Evolutionary conservation across 2,888 invertebrate genomes (phyloP), one percentile per base, ranked within the genome.

Genomic region (Caenorhabditis auriculariae): DNA sequence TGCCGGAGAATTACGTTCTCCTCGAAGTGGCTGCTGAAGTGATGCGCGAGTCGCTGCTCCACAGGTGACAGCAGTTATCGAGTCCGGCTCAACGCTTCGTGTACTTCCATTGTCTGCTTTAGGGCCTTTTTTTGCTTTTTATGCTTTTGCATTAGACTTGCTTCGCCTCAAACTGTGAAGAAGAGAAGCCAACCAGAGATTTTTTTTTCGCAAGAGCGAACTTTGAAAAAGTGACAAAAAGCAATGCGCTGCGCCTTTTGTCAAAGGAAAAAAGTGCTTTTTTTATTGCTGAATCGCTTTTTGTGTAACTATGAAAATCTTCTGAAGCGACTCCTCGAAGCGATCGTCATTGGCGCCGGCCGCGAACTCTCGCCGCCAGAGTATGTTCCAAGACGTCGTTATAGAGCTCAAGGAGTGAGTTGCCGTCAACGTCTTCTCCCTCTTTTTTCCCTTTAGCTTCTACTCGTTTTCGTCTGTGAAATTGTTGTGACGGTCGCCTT

Each of bases 1-100:
- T 70, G 41, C 68, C 70, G 38, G 70, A 68, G 28, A 70, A 70
- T 48, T 70, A 64, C 43, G 67, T 68, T 9, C 54, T 70, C 12
- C 60, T 70, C 9, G 67, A 70, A 43, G 63, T 68, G 9, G 68
- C 70, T 15, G 59, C 70, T 12, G 70, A 70, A 43, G 65, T 70
- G 54, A 70, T 70, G 37, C 68, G 66, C 42, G 70, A 66, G 32
- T 70, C 70, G 12, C 42, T 70, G 17, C 54, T 70, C 32, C 60
- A 66, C 48, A 68, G 61, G 70, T 70, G 45, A 46, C 32, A 9
- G 37, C 5, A 32, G 17, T 26, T 23, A 12, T 4, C 17, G 26
- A 19, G n/a, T n/a, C n/a, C n/a, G n/a, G n/a, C n/a, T n/a, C n/a
- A n/a, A n/a, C n/a, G n/a, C n/a, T n/a, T n/a, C n/a, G n/a, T n/a